phyloP scores from a whole-genome alignment of 2,113 vertebrate species.

The Crotalus helleri region DNA sequence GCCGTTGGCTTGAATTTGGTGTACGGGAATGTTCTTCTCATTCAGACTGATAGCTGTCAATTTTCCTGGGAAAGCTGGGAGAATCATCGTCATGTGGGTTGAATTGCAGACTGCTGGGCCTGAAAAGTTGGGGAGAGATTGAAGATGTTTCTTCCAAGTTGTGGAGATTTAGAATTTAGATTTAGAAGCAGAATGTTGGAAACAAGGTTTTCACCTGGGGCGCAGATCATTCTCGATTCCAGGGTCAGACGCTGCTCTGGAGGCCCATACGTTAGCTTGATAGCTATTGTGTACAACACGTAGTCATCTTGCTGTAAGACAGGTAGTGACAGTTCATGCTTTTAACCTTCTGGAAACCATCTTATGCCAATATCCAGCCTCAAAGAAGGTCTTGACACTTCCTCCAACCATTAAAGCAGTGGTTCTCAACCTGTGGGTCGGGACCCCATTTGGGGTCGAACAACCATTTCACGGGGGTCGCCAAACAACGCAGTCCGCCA shows the following conservation, averaged over 20 bases:
- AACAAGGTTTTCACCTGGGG: constrained; percentile 55
- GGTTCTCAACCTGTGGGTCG: too few relatives aligned
- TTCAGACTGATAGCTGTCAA: constrained; percentile 49
- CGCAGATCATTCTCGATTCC: constrained; percentile 63
- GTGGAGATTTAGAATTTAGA: background rate
- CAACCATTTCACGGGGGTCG: too few relatives aligned
- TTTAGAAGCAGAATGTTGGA: background rate
- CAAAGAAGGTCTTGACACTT: background rate
- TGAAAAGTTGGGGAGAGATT: constrained; percentile 29
- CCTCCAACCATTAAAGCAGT: background rate
- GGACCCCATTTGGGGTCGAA: too few relatives aligned
- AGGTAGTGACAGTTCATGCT: background rate
- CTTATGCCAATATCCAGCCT: background rate
- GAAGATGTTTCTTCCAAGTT: background rate
- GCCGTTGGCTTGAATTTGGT: constrained; percentile 44
- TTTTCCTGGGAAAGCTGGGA: constrained; percentile 68
- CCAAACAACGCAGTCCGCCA: too few relatives aligned
- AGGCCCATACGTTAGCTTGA: constrained; percentile 44
- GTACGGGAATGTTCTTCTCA: constrained; percentile 32
- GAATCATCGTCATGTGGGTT: constrained; percentile 65
- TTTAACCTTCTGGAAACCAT: background rate
- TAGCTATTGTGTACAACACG: constrained; percentile 45
- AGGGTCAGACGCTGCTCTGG: constrained; percentile 9
- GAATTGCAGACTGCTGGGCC: constrained; percentile 65
- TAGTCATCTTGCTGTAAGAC: constrained; percentile 49